These are phyloP conservation scores for Ophioninae sp. DNA, from an alignment of 2,888 invertebrate genomes.

Conservation along the genomic window DNA sequence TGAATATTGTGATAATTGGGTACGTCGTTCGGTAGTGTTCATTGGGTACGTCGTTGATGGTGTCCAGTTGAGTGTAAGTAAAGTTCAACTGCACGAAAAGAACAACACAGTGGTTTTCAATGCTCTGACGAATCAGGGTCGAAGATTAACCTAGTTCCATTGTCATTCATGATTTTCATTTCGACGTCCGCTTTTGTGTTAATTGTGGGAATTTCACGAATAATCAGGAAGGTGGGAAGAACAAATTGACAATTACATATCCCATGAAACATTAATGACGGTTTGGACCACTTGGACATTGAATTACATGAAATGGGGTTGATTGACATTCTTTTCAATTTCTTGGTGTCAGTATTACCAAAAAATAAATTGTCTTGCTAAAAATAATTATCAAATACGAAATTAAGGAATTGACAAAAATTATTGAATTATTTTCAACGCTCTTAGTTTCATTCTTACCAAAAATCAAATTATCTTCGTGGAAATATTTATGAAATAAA, in stretches of 20 bases:
- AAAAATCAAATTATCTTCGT: too few relatives aligned
- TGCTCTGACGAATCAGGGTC: background rate
- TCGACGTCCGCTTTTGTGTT: background rate
- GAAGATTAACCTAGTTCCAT: background rate
- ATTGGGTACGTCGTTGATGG: background rate
- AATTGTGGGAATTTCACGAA: background rate
- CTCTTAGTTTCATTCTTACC: too few relatives aligned
- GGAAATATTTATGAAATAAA: too few relatives aligned
- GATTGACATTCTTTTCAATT: too few relatives aligned
- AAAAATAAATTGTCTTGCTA: too few relatives aligned
- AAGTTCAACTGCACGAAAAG: background rate
- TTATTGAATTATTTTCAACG: too few relatives aligned
- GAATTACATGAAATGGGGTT: too few relatives aligned
- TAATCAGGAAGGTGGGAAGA: background rate
- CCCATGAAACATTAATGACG: background rate
- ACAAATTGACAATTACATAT: background rate
- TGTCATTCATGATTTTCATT: background rate
- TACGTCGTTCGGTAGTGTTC: background rate
- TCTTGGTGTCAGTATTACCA: too few relatives aligned
- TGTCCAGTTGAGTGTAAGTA: slow-evolving; percentile 21
- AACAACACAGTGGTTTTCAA: slow-evolving; percentile 15
- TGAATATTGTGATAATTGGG: background rate
- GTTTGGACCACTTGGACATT: background rate
- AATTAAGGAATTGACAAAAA: too few relatives aligned
- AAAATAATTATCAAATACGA: too few relatives aligned